A percentile compares a stretch with the other conserved stretches of the same genome.
phyloP scores from a whole-genome alignment of 2,797 vertebrate genomes.

The Sebastes cheni region DNA sequence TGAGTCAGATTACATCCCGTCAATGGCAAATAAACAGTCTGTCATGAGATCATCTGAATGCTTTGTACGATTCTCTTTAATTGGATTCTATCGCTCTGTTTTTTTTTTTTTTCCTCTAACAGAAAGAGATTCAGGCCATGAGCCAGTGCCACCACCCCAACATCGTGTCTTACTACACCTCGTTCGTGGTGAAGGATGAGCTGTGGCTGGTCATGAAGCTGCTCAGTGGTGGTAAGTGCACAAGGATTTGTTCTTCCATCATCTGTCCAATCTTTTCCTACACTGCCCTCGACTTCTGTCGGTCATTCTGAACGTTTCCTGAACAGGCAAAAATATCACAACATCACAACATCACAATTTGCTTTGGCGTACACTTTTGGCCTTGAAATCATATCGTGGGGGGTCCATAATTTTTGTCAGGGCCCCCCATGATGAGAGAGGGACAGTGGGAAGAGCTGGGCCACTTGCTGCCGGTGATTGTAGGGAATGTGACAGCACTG shows the following conservation, averaged over 20 bases:
- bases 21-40: not conserved
- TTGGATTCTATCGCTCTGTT: not conserved
- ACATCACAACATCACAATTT: not conserved
- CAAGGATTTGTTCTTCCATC: not conserved
- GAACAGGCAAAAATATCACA: not conserved
- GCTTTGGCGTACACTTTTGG: not conserved
- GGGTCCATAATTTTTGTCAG: not conserved
- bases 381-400: not conserved
- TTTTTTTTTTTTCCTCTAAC: conserved; percentile 45
- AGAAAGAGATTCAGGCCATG: conserved; percentile 99
- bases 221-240: conserved; percentile 93
- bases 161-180: conserved; percentile 98
- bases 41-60: not conserved
- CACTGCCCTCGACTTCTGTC: not conserved
- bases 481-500: conserved; percentile 67
- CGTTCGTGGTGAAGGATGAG: conserved; percentile 98
- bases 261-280: not conserved
- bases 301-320: not conserved
- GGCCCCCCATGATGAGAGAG: not conserved
- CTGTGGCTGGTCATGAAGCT: conserved; percentile 99
- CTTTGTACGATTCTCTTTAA: not conserved
- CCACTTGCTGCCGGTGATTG: conserved; percentile 55
- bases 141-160: conserved; percentile 99
- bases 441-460: not conserved
- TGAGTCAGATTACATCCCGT: not conserved